Base-by-base conservation (phyloP, 2,113 vertebrate species). In the Mesitornis unicolor region DNA sequence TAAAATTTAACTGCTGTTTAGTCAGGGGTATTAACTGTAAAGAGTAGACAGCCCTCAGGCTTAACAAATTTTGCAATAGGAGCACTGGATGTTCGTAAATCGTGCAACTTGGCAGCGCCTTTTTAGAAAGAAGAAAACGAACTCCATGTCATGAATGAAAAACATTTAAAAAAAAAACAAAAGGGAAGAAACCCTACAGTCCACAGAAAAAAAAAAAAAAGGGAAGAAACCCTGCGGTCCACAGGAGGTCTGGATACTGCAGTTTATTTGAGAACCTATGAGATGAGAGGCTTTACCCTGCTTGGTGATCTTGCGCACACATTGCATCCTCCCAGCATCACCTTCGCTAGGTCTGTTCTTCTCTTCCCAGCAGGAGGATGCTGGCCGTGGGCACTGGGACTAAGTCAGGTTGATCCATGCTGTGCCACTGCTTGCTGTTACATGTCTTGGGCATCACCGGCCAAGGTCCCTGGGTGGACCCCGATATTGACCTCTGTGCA, bases 361-460 rank as follows among this genome's bases (percentile, higher is more conserved):
- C 18, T 24, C 13, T n/a, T 74, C n/a, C 59, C 48, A 1, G 1
- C 15, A 8, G 25, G 45, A 65, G 70, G 70, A 4, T 40, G 24
- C 18, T 67, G 53, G 12, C 51, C 31, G n/a, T n/a, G n/a, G n/a
- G n/a, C n/a, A n/a, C n/a, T 84, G 36, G 19, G 15, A 29, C 45
- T 0, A 65, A 24, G n/a, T 59, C 15, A 14, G 11, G 14, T 13
- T 22, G 12, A 29, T 76, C 77, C 1, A 0, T 17, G 31, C 54
- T 65, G 43, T 51, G 51, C 33, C 28, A 9, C 42, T 47, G 25
- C 29, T 80, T 2, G 2, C 48, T 15, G 17, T 38, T 57, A n/a
- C 19, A 33, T 25, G 2, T 24, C 48, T 24, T 12, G 3, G 25
- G 10, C 43, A 26, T 43, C 48, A 11, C 14, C 50, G 47, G 24